Conservation (phyloP, 2,888 invertebrate species). For the Herminia tarsipennalis region DNA sequence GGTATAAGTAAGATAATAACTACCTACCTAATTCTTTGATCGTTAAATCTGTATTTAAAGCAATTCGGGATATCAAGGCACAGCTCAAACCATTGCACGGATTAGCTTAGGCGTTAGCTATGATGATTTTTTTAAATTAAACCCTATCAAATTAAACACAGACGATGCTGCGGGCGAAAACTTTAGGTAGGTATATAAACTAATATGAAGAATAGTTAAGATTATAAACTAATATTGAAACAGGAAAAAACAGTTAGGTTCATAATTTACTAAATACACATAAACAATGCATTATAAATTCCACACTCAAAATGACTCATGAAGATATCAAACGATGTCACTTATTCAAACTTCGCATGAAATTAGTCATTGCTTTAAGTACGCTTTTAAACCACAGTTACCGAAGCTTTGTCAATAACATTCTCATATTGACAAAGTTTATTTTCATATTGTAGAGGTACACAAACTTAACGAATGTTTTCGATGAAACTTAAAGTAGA, state of each 20-base stretch:
- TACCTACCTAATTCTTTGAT: too few relatives aligned
- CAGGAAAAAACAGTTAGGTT: neutral
- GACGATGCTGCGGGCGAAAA: neutral
- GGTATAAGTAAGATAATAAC: too few relatives aligned
- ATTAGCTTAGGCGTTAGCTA: too few relatives aligned
- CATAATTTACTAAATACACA: conserved; percentile 1
- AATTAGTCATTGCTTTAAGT: conserved; percentile 40
- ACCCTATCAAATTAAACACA: neutral
- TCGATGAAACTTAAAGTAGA: conserved; percentile 16
- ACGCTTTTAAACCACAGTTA: conserved; percentile 37
- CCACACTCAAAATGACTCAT: conserved; percentile 36
- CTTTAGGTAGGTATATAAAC: neutral
- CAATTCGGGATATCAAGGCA: too few relatives aligned
- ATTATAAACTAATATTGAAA: conserved; percentile 1
- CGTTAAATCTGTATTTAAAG: too few relatives aligned
- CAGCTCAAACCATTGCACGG: too few relatives aligned
- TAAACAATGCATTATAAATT: conserved; percentile 19
- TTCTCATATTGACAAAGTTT: conserved; percentile 26
- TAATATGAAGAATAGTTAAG: too few relatives aligned
- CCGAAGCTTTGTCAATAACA: conserved; percentile 32
- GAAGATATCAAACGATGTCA: conserved; percentile 22
- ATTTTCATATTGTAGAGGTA: conserved; percentile 21
- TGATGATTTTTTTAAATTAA: too few relatives aligned
- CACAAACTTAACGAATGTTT: conserved; percentile 11
- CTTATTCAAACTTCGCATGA: conserved; percentile 26